Evolutionary conservation across 2,797 vertebrate species (phyloP).

Genomic region (Denticeps clupeoides): DNA sequence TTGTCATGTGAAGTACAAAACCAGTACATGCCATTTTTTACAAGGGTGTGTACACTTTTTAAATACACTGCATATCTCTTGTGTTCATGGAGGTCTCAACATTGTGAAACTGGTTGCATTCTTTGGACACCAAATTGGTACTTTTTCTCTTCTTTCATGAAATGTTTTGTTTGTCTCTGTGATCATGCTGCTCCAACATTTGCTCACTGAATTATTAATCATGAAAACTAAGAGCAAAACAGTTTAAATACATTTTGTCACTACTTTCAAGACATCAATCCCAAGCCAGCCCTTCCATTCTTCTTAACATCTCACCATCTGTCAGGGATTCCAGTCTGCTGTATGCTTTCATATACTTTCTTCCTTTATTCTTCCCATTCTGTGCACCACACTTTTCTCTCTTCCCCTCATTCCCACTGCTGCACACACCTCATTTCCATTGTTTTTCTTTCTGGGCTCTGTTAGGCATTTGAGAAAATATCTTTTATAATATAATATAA

Average conservation of each 20-base stretch:
- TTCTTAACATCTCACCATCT: slow-evolving; percentile 8
- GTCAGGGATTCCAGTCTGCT: not conserved
- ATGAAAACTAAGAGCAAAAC: slow-evolving; percentile 35
- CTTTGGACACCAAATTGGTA: not conserved
- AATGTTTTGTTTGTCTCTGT: not conserved
- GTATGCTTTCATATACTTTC: not conserved
- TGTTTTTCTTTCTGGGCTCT: too few species aligned
- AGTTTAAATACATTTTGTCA: slow-evolving; percentile 36
- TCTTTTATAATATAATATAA: too few species aligned
- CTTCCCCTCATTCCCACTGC: not conserved
- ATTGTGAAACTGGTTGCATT: too few species aligned
- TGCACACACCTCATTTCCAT: not conserved
- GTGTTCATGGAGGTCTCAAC: too few species aligned
- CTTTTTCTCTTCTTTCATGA: not conserved
- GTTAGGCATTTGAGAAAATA: too few species aligned
- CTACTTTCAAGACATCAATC: slow-evolving; percentile 37
- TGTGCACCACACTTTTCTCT: not conserved
- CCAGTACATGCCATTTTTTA: too few species aligned
- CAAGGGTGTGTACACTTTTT: too few species aligned
- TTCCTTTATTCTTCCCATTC: not conserved
- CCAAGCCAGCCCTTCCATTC: slow-evolving; percentile 1
- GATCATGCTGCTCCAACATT: slow-evolving; percentile 28
- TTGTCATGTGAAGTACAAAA: too few species aligned
- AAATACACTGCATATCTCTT: too few species aligned
- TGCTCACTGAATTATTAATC: slow-evolving; percentile 44